Evolutionary conservation across 2,888 invertebrate species (phyloP), one percentile per base, ranked within the genome.

Genomic region (Ellobium chinense): DNA sequence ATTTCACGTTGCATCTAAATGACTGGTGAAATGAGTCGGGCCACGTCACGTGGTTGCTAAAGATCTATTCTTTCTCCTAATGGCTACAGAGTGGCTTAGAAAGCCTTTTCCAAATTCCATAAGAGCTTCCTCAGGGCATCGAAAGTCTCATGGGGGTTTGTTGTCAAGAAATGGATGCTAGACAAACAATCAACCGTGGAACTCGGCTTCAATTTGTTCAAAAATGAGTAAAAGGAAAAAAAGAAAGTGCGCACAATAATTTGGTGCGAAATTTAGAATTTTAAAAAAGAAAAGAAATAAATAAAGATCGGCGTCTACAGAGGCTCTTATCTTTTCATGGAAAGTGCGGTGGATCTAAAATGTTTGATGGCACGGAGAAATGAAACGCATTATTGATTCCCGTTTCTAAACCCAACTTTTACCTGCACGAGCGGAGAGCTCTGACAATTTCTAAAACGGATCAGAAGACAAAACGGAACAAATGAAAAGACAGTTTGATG

Each of bases 401-500:
- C 39, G 14, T 70, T 29, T 70, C 31, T 56, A 3, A 9, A n/a
- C n/a, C n/a, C n/a, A 7, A 5, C 2, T 70, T 70, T 56, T 70
- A 70, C 69, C 69, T 60, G 58, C 27, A 36, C 27, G 36, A 14
- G 34, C 34, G 36, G 24, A n/a, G 60, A 72, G 31, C 72, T 36
- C 29, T 60, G 72, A 72, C 31, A 36, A 18, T 37, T 72, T 72
- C 58, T 24, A 72, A n/a, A 36, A 34, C 72, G 24, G 36, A 72
- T 72, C 72, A 72, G 18, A 12, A 27, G 18, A 72, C 72, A 72
- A 72, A 72, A 34, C 34, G 7, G 14, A 24, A 72, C 36, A 58
- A 72, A 60, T 34, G 21, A 58, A 58, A 60, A 72, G 72, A 72
- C 72, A 72, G 58, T 36, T 72, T 29, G 36, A 18, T 37, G 24